Evolutionary conservation across 2,113 vertebrate species (phyloP).

Genomic region (Hepsetus odoe): DNA sequence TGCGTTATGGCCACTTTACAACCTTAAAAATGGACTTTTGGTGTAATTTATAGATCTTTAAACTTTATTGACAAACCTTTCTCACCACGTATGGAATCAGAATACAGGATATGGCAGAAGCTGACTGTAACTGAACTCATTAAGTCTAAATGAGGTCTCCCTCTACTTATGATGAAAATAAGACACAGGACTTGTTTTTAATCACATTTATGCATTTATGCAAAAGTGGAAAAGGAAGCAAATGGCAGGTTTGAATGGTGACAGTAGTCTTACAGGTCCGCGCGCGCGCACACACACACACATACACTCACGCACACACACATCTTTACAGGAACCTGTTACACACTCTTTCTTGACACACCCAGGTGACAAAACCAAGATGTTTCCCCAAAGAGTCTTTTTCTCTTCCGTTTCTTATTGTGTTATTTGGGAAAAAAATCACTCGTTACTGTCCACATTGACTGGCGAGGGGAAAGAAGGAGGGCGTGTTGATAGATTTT

Average conservation of each 20-base stretch:
- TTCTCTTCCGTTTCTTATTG: constrained; percentile 52
- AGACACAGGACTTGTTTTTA: constrained; percentile 56
- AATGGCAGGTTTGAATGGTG: constrained; percentile 62
- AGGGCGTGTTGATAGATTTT: constrained; percentile 57
- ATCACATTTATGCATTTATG: constrained; percentile 77
- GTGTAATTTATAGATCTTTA: too few relatives aligned
- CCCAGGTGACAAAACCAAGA: constrained; percentile 39
- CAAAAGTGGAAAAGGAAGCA: constrained; percentile 75
- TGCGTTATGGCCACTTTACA: too few relatives aligned
- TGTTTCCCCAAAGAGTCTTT: constrained; percentile 62
- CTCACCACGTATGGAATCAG: too few relatives aligned
- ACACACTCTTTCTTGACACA: constrained; percentile 40
- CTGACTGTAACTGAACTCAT: too few relatives aligned
- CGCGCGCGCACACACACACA: constrained; percentile 55
- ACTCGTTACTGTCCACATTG: constrained; percentile 41
- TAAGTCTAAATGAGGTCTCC: too few relatives aligned
- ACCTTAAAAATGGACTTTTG: too few relatives aligned
- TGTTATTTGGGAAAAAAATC: constrained; percentile 8
- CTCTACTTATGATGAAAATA: constrained; percentile 17
- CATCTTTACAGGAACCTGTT: constrained; percentile 22
- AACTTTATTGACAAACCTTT: too few relatives aligned
- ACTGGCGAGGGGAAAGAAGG: constrained; percentile 49
- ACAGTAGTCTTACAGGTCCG: constrained; percentile 53
- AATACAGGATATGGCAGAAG: too few relatives aligned
- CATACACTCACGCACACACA: constrained; percentile 44